Evolutionary conservation across 2,888 invertebrate genomes (phyloP), one percentile per base, ranked within the genome.

Genomic region (Ochropacha duplaris): DNA sequence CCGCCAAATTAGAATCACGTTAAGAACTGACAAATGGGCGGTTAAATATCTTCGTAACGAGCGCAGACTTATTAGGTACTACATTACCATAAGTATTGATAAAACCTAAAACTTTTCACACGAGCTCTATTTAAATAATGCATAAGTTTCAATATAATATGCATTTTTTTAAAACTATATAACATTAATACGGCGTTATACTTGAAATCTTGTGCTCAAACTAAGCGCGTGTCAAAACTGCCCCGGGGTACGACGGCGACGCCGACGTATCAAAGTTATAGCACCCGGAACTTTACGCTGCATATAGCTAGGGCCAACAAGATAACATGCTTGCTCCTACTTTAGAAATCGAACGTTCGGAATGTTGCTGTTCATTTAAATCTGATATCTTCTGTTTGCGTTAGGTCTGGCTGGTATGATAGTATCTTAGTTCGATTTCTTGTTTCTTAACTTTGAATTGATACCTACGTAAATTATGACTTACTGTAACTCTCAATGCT

Each of bases 191-290:
- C n/a, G 19, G 44, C 44, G 44, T 6, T 68, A 70, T 71, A 64
- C 66, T 68, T 67, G 58, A 24, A 59, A 58, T 59, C 60, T 55
- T 68, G 64, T 57, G 58, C 62, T 58, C 57, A 65, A 79, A 78
- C 69, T 77, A 67, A 60, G 69, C 61, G 60, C 65, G 69, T 64
- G 58, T 36, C 36, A 4, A 61, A 71, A 72, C 57, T 56, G 76
- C 78, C 70, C 59, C 63, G 54, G 72, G 78, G 62, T 54, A 31
- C 57, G 24, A 39, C 4, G n/a, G 44, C 58, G 28, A 44, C 8
- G 16, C 1, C 44, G 57, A 59, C 62, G 66, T 63, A 65, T 28
- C 74, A 57, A 79, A 78, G 72, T 79, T 72, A 70, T 65, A 61
- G 68, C 49, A 56, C 56, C 26, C 52, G 31, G 57, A 78, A 78